Percentiles rank a stretch among this genome's conserved stretches.
Conservation (phyloP, 2,113 vertebrate species). For the Etheostoma cragini region DNA sequence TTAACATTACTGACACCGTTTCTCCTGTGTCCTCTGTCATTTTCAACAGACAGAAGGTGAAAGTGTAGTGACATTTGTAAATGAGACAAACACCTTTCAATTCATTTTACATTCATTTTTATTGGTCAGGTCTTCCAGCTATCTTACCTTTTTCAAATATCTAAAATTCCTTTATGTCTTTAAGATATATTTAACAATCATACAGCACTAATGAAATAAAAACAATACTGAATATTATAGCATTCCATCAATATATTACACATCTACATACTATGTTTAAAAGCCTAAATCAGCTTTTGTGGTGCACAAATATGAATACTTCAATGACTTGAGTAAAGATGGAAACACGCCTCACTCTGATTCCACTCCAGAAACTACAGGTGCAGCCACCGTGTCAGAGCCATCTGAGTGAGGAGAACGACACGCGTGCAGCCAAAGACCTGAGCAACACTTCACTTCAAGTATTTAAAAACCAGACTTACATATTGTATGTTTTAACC, state of each 20-base stretch:
- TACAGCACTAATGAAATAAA: slow-evolving; percentile 59
- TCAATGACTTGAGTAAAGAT: background rate
- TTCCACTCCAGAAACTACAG: slow-evolving; percentile 31
- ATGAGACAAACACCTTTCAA: slow-evolving; percentile 68
- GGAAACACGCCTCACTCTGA: background rate
- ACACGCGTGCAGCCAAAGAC: background rate
- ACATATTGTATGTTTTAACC: background rate
- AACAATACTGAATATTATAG: slow-evolving; percentile 47
- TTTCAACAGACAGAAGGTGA: background rate
- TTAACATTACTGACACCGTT: background rate
- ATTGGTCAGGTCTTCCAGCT: slow-evolving; percentile 85
- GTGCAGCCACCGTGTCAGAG: background rate
- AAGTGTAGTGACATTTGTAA: background rate
- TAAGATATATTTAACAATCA: slow-evolving; percentile 57
- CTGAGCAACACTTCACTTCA: slow-evolving; percentile 40
- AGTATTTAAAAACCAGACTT: background rate
- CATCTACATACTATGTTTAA: slow-evolving; percentile 53
- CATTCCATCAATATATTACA: slow-evolving; percentile 65
- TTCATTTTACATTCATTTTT: slow-evolving; percentile 75
- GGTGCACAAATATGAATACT: slow-evolving; percentile 25
- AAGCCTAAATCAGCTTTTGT: background rate
- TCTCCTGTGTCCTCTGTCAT: background rate
- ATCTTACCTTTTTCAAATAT: slow-evolving; percentile 81
- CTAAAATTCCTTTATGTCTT: slow-evolving; percentile 68
- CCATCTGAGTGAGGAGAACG: background rate